Base-by-base conservation (phyloP, 1,140 invertebrate genomes). In the Polypedilum vanderplanki region DNA sequence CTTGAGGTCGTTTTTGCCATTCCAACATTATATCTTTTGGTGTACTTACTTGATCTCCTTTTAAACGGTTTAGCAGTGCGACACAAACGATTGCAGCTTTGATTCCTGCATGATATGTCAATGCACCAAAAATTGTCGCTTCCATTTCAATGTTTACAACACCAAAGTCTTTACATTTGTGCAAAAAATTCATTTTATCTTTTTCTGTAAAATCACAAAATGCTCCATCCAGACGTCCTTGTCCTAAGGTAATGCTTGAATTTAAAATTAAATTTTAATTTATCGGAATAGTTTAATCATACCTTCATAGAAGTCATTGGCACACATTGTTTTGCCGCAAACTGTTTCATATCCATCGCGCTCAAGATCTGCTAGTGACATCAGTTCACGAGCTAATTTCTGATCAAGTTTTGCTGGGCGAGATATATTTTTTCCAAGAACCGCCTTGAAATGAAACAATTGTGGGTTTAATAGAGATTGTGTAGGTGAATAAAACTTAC, bases 121-220 rank as follows among this genome's bases (percentile, higher is more conserved):
- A 87, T 0, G 96, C 95, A 0, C 96, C 93, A 81, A 99, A 98
- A 33, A 82, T 82, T 20, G 81, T 81, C 24, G 91, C 90, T 84
- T 99, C 98, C 97, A 99, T 99, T 85, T 99, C 98, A 78, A 99
- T 98, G 82, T 99, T 99, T 0, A 93, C 87, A 3, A 99, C 91
- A 1, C 94, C 95, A 20, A 88, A 82, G 17, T 91, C 87, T 65
- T 92, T 87, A 74, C 98, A 80, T 76, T 89, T 87, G 41, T 89
- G 86, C 75, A 99, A 83, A 79, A 95, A 99, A 12, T 90, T 88
- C 86, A 96, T 89, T 84, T 98, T 98, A 73, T 99, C 96, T 1
- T 86, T 84, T 81, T 95, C 91, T 1, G 87, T 90, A 83, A 94
- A 98, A 75, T 98, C 94, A 83, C 97, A 99, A 84, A 99, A 98